Evolutionary conservation across 1,140 invertebrate species (phyloP).

Genomic region (Ceratitis capitata): DNA sequence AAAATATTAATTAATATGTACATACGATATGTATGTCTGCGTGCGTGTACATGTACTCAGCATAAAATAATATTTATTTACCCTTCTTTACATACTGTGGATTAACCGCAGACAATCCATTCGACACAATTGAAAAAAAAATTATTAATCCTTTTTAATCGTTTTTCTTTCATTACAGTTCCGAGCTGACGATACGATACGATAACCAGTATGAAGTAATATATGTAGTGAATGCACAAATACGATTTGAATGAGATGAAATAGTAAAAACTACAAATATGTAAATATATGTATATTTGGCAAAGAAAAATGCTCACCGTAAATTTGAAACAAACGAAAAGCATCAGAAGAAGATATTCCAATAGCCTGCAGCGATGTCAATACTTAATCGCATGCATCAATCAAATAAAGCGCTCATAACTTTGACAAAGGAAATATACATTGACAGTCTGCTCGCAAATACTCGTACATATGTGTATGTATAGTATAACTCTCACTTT

Average conservation of each 20-base stretch:
- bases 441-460: not conserved
- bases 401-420: not conserved
- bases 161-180: not conserved
- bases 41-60: too few relatives aligned
- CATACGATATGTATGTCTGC: too few relatives aligned
- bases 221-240: not conserved
- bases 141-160: not conserved
- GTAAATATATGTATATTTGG: not conserved
- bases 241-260: too few relatives aligned
- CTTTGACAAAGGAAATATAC: not conserved
- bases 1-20: too few relatives aligned
- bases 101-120: not conserved
- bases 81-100: too few relatives aligned
- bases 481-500: too few relatives aligned
- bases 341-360: not conserved
- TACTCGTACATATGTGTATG: constrained; percentile 11
- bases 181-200: not conserved
- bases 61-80: too few relatives aligned
- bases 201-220: not conserved
- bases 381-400: not conserved
- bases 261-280: not conserved
- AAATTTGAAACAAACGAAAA: not conserved
- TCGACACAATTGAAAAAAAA: not conserved
- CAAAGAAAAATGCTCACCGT: not conserved
- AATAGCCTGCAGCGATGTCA: not conserved